These are phyloP conservation scores for Melanaphis sacchari DNA, from an alignment of 1,140 invertebrate genomes.

Conservation along the genomic window DNA sequence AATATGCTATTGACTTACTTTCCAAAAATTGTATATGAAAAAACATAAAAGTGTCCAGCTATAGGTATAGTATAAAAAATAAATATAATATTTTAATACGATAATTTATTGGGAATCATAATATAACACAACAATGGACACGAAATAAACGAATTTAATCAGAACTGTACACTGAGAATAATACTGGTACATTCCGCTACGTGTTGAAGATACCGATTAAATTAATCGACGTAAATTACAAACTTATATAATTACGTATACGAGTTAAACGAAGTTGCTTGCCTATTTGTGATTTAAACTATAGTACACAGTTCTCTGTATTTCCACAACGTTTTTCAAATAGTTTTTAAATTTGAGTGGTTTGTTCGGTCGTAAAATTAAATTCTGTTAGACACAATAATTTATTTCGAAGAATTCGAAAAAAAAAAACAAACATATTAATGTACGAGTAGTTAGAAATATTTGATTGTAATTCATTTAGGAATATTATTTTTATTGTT, in stretches of 20 bases:
- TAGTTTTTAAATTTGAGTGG: not conserved
- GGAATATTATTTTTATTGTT: not conserved
- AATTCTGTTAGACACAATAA: not conserved
- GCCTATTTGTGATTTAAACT: not conserved
- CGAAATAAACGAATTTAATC: not conserved
- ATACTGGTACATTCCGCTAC: not conserved
- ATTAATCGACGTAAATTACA: not conserved
- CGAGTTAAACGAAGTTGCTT: too few relatives aligned
- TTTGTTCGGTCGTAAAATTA: not conserved
- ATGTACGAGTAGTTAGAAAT: not conserved
- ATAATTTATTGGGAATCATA: not conserved
- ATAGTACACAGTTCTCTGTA: not conserved
- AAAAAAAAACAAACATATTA: not conserved
- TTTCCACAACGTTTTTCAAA: not conserved
- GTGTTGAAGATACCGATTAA: not conserved
- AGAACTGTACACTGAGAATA: not conserved
- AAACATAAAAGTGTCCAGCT: not conserved
- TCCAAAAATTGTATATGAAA: not conserved
- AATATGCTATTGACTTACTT: not conserved
- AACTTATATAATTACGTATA: conserved; percentile 1
- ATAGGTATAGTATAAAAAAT: not conserved
- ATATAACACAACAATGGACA: not conserved
- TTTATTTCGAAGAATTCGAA: not conserved
- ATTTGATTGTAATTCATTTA: not conserved
- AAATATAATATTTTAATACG: not conserved